These are phyloP conservation scores for Pygmarrhopalites habei DNA, from an alignment of 1,140 invertebrate genomes.

Conservation along the genomic window DNA sequence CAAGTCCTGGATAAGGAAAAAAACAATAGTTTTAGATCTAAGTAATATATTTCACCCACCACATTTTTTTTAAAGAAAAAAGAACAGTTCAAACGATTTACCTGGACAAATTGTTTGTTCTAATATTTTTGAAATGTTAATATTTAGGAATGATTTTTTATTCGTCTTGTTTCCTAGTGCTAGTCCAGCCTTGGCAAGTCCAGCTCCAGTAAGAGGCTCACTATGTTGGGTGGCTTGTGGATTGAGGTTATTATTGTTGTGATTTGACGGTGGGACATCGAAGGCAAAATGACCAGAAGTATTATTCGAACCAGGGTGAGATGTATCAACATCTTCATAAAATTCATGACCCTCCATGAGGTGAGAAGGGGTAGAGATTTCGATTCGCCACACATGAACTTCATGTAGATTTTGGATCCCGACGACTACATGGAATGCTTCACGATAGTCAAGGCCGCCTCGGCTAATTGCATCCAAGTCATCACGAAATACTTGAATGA, in stretches of 20 bases:
- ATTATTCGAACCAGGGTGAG: not conserved
- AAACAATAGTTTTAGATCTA: too few species aligned
- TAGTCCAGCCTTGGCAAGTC: too few species aligned
- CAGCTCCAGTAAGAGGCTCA: too few species aligned
- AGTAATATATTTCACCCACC: too few species aligned
- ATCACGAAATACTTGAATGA: conserved; percentile 36
- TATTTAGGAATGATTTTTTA: conserved; percentile 36
- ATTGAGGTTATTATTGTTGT: conserved; percentile 15
- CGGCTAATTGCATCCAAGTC: conserved; percentile 27
- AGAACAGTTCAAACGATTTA: too few species aligned
- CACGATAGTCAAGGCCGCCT: conserved; percentile 34
- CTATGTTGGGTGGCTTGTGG: too few species aligned
- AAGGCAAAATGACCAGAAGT: conserved; percentile 1
- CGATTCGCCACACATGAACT: conserved; percentile 37
- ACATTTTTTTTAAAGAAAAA: too few species aligned
- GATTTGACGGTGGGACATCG: conserved; percentile 4
- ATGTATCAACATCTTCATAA: conserved; percentile 14
- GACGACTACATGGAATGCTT: conserved; percentile 37
- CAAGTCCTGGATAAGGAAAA: too few species aligned
- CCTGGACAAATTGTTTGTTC: conserved; percentile 33
- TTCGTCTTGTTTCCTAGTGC: conserved; percentile 17
- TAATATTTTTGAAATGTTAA: conserved; percentile 33
- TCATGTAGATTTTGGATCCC: conserved; percentile 26
- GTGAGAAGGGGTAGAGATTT: conserved; percentile 34
- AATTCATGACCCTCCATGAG: conserved; percentile 26